Evolutionary conservation across 2,797 vertebrate species (phyloP).

Genomic region (Eupleurogrammus muticus): DNA sequence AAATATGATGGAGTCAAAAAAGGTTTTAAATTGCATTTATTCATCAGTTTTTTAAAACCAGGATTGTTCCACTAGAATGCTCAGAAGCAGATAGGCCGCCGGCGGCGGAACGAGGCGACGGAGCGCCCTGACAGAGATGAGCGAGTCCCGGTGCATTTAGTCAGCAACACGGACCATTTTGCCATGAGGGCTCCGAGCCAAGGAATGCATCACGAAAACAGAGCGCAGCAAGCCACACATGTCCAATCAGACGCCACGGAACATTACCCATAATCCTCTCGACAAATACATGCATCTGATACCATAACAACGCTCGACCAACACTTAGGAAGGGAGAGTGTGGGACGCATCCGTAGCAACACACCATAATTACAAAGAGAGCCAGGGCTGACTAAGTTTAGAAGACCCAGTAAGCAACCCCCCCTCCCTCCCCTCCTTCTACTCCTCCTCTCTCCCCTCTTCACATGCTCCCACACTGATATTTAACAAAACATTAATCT

Average conservation of each 20-base stretch:
- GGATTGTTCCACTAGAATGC: background rate
- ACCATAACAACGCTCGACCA: conserved; percentile 77
- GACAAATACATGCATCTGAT: conserved; percentile 79
- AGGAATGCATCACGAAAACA: conserved; percentile 72
- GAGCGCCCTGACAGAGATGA: conserved; percentile 43
- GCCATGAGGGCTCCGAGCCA: conserved; percentile 56
- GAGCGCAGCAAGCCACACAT: conserved; percentile 62
- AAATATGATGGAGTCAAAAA: background rate
- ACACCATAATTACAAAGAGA: conserved; percentile 88
- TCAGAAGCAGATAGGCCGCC: conserved; percentile 10
- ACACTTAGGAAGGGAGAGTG: conserved; percentile 75
- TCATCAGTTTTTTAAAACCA: background rate
- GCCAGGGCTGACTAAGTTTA: conserved; percentile 91
- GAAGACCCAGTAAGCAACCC: conserved; percentile 87
- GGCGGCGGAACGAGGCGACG: conserved; percentile 31
- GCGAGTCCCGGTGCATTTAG: conserved; percentile 39
- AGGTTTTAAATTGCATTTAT: background rate
- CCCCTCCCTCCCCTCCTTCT: conserved; percentile 12
- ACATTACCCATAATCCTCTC: conserved; percentile 80
- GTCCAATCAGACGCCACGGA: conserved; percentile 72
- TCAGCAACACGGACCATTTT: conserved; percentile 53
- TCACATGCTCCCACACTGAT: conserved; percentile 96
- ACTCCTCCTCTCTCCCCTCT: conserved; percentile 71
- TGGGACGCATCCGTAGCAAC: conserved; percentile 82
- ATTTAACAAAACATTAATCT: conserved; percentile 99